Evolutionary conservation across 2,888 invertebrate genomes (phyloP), one percentile per base, ranked within the genome.

Genomic region (Theretra japonica): DNA sequence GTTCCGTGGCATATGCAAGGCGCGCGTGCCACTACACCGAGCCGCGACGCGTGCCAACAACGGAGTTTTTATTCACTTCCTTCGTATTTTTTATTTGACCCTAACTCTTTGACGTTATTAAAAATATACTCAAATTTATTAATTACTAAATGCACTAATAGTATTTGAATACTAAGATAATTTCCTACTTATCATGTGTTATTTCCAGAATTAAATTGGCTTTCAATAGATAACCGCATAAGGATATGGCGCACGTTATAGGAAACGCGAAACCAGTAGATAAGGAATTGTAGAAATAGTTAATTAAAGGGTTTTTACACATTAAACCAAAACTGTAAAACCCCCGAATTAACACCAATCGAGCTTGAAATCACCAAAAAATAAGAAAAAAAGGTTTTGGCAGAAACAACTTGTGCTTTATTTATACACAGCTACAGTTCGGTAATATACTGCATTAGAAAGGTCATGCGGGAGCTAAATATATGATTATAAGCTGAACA

Each of bases 1-100:
- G 75, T 74, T 73, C 73, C 72, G 83, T 82, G 87, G 85, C 91
- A 90, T 89, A 87, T 91, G 91, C 83, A 83, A 79, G 71, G 73
- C 78, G 86, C 88, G 85, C 86, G 87, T 86, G 87, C 82, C 82
- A 70, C 72, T 80, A 50, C 75, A 74, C 75, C 83, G 82, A 81
- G 81, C 75, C 82, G 77, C 83, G 4, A 76, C 57, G 62, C 62
- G 62, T 62, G 33, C 62, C 59, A 25, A 28, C 28, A 58, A 59
- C 25, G 33, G 17, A 6, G 17, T 53, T 53, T 53, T 53, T 53
- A 53, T 41, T 11, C 41, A 41, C 41, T 41, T 41, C 41, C 41
- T 41, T 11, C 41, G 15, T 41, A 41, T 11, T 41, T 15, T 15
- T 11, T 2, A 41, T 41, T 11, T 41, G 41, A 41, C 11, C 41